Base-by-base conservation (phyloP, 2,113 vertebrate genomes). In the Corythoichthys haematopterus region DNA sequence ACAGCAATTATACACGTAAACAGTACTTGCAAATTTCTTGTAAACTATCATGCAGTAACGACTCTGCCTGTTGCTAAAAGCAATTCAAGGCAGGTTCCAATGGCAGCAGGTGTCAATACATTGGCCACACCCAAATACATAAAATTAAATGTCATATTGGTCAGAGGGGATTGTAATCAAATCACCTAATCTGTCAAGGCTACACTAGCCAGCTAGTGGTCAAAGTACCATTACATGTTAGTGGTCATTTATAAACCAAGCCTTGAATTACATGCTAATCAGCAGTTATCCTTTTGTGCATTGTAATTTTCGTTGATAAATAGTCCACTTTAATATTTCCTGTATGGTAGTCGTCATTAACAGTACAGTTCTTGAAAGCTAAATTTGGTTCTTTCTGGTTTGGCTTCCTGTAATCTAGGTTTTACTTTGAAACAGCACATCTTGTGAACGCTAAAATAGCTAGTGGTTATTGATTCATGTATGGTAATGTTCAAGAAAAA, bases 391-490 rank as follows among this genome's bases (percentile, higher is more conserved):
- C 40, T 43, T 43, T 2, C 40, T 43, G 15, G 20, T 28, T 28
- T 28, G 20, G 16, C 50, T n/a, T n/a, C 50, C 48, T 16, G 48
- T 50, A 13, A 16, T 13, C 4, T 43, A 43, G 8, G 16, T 20
- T 51, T 15, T 20, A n/a, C n/a, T 7, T 51, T n/a, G 8, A n/a
- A n/a, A 65, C 70, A 66, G 64, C 74, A 67, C 58, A 80, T 68
- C 47, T 71, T 62, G 64, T 68, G 38, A 40, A 12, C 37, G 70
- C 68, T 66, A 55, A 35, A 60, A 16, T 28, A 14, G 36, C 51
- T 68, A 75, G 74, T 73, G 75, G 70, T 82, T 72, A 75, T n/a
- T 6, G 9, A 40, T 35, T 46, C 46, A 53, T 43, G 74, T 61
- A 59, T 66, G 68, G 71, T 65, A 59, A 15, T 1, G 37, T 16